Evolutionary conservation across 2,797 vertebrate species (phyloP).

Genomic region (Ciconia nigra): DNA sequence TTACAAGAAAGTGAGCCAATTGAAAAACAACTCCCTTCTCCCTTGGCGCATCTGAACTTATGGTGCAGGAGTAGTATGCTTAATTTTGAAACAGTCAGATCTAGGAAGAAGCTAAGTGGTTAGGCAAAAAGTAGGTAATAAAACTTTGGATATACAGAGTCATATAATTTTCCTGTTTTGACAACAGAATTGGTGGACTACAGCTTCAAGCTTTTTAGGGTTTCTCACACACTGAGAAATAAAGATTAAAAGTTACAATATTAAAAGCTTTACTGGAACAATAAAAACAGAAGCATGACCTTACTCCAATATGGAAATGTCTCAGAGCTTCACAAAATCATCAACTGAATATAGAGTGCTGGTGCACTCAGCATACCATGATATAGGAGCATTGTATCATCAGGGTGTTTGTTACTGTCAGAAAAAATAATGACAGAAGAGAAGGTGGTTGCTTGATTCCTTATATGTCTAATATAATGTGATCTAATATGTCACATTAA

Average conservation of each 20-base stretch:
- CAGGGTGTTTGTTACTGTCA: background rate
- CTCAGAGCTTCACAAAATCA: background rate
- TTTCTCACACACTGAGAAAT: background rate
- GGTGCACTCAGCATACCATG: background rate
- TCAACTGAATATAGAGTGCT: background rate
- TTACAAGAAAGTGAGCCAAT: constrained; percentile 28
- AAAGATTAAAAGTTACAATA: background rate
- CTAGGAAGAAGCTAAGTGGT: constrained; percentile 15
- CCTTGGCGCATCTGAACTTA: background rate
- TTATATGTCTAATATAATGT: background rate
- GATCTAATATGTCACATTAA: background rate
- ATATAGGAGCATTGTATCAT: background rate
- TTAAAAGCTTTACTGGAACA: background rate
- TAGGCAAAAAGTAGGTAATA: constrained; percentile 18
- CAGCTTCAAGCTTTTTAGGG: background rate
- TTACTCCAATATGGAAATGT: background rate
- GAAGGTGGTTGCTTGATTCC: background rate
- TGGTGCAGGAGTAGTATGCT: background rate
- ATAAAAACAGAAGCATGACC: background rate
- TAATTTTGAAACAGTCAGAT: constrained; percentile 44
- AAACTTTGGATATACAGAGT: background rate
- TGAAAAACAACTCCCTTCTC: constrained; percentile 19
- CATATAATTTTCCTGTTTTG: background rate
- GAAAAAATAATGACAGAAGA: background rate
- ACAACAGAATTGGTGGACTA: background rate